Evolutionary conservation across 2,113 vertebrate species (phyloP), one percentile per base, ranked within the genome.

Genomic region (Gopherus flavomarginatus): DNA sequence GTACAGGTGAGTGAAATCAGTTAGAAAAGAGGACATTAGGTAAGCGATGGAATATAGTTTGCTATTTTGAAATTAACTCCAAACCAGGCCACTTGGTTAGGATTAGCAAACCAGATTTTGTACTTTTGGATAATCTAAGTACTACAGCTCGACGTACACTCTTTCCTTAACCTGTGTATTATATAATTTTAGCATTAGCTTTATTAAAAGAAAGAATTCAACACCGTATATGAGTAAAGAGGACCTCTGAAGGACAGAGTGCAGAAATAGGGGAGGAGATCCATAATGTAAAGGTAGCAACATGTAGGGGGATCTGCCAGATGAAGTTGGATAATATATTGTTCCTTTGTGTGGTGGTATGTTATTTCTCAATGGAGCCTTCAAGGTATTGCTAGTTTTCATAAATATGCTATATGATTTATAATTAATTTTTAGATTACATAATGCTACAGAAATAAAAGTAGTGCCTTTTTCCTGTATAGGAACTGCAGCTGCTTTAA

Each of bases 321-420:
- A 47, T 83, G 38, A 90, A 94, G 82, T 75, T 22, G 65, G 50
- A 59, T 94, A 83, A 89, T 90, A 24, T 57, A 69, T 92, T 95
- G 83, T 84, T 89, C 59, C 83, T 95, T 87, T 59, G 82, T 90
- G 96, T 31, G 27, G 57, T 83, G 50, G n/a, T 91, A 59, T 83
- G 50, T 84, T 95, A 62, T 84, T 81, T n/a, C 87, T 93, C 94
- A 82, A 83, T 83, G 91, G 94, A 95, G 54, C 89, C 86, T 91
- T 92, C 57, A 87, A 69, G 88, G 69, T 85, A 93, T 83, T 87
- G 57, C 11, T 96, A 56, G 93, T 92, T 94, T 96, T 96, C 86
- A 94, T 65, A 75, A 75, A 89, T 93, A 90, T 95, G 17, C 14
- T 90, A 16, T 92, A 86, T 89, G 21, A n/a, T 29, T 87, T 92